Base-by-base conservation (phyloP, 2,888 invertebrate genomes). In the Enchytraeus crypticus region DNA sequence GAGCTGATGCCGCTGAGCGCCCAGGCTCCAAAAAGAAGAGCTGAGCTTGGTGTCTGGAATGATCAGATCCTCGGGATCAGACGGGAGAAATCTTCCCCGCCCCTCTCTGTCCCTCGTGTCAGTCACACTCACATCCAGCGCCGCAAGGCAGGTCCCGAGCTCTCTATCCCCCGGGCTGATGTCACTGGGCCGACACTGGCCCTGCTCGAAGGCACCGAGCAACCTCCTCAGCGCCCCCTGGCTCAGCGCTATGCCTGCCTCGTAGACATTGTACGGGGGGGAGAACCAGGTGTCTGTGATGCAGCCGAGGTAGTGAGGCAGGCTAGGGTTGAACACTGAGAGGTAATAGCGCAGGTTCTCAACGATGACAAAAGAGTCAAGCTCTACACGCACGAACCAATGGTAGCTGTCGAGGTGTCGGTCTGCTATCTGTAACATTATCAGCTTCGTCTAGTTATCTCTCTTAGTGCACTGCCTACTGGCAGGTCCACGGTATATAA, bases 281-380 rank as follows among this genome's bases (percentile, higher is more conserved):
- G 58, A 61, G 21, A 23, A 23, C 58, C 59, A 62, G 2, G 58
- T 32, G 1, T 34, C 21, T 45, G 49, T 49, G 8, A 47, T 61
- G 27, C 59, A 61, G 2, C 64, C 64, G 27, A 64, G 38, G 46
- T 61, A 64, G 30, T 51, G 54, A 1, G 59, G 61, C 46, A 4
- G 18, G 3, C 49, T 33, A n/a, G 59, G 45, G 51, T 64, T 54
- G n/a, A 53, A 56, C n/a, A 64, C 60, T n/a, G 57, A 26, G 26
- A 63, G 33, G n/a, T 61, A 63, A 53, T 64, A 64, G 4, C 32
- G 34, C 14, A 64, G 53, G 53, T 64, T 64, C 45, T 64, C 64
- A 14, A 64, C 45, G 5, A 64, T 51, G 18, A 62, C 49, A 27
- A 47, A 64, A 2, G 64, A 62, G 27, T 64, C 61, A 21, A 63